Percentiles rank a stretch among this genome's conserved stretches.
These are phyloP conservation scores for Lates calcarifer DNA, from an alignment of 2,113 vertebrate species.

Conservation along the genomic window DNA sequence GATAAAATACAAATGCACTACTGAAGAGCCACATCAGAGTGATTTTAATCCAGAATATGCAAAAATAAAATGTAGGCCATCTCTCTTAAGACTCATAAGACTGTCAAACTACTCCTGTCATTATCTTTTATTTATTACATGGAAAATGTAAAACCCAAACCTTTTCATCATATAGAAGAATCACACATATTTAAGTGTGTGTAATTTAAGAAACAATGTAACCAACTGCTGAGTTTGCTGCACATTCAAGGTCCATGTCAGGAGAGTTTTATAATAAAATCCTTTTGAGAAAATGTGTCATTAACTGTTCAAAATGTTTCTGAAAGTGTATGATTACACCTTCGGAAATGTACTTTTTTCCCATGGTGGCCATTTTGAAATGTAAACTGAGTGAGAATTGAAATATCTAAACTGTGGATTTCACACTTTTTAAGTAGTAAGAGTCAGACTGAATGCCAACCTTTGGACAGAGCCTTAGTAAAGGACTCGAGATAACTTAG, in stretches of 20 bases:
- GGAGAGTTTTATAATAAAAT: not conserved
- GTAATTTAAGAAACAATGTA: not conserved
- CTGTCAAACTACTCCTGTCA: not conserved
- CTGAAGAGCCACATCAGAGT: not conserved
- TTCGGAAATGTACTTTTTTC: not conserved
- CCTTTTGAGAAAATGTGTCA: not conserved
- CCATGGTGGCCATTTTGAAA: not conserved
- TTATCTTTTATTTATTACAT: not conserved
- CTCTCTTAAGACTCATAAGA: not conserved
- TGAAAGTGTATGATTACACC: not conserved
- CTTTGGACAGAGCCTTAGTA: not conserved
- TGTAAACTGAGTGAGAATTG: not conserved
- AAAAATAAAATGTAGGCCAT: not conserved
- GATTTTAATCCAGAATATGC: constrained; percentile 1
- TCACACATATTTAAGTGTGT: not conserved
- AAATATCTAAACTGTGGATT: not conserved
- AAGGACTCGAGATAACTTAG: not conserved
- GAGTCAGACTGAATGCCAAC: not conserved
- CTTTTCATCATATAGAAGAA: not conserved
- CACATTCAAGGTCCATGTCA: not conserved
- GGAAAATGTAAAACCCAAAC: not conserved
- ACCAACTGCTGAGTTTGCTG: not conserved
- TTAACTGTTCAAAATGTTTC: not conserved
- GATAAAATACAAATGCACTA: constrained; percentile 18
- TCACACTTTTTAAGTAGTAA: not conserved